Evolutionary conservation across 2,113 vertebrate genomes (phyloP).

Genomic region (Crotophaga sulcirostris): DNA sequence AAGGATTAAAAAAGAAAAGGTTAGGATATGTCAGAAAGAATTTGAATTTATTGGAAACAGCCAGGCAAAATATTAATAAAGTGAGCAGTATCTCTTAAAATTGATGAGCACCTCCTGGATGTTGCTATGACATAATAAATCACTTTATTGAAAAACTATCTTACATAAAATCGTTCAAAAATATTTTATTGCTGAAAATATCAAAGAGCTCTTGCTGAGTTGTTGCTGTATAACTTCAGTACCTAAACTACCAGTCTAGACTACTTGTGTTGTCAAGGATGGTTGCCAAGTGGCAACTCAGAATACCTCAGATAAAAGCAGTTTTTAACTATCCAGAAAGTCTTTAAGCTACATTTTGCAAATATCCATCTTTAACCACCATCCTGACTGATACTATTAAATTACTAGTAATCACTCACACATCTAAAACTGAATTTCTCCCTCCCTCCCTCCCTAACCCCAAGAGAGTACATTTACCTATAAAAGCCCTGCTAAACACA

Average conservation of each 20-base stretch:
- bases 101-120: neutral
- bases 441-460: fast-evolving
- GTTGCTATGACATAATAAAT: neutral
- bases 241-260: neutral
- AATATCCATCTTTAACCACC: neutral
- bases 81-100: neutral
- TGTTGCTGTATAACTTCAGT: neutral
- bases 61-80: neutral
- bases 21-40: neutral
- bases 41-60: neutral
- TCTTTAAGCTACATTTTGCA: neutral
- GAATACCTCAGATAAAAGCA: neutral
- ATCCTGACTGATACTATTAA: neutral
- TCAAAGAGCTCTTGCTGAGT: neutral
- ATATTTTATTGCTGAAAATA: neutral
- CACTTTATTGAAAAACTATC: neutral
- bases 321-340: neutral
- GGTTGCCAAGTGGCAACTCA: neutral
- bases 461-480: neutral
- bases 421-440: neutral
- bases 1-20: neutral
- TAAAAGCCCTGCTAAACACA: neutral
- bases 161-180: neutral
- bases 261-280: neutral
- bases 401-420: neutral